These are phyloP conservation scores for Crypturellus undulatus DNA, from an alignment of 2,113 vertebrate species.

Conservation along the genomic window DNA sequence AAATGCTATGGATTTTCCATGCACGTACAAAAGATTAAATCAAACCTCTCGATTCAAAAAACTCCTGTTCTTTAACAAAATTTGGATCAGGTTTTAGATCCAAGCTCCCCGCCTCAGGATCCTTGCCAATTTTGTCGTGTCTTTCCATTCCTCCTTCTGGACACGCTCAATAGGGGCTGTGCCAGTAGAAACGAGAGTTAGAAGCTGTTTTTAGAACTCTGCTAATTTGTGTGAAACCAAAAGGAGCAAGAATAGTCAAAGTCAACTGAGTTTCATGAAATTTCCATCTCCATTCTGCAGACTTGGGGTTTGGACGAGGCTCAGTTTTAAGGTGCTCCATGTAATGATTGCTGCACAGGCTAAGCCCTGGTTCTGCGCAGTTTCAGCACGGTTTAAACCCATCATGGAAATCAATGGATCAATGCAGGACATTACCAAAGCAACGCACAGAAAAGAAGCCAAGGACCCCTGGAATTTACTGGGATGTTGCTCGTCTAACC, in stretches of 20 bases:
- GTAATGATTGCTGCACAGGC: accelerated
- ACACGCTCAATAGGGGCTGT: neutral
- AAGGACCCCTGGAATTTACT: neutral
- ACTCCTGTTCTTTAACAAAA: slow-evolving; percentile 9
- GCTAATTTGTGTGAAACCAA: slow-evolving; percentile 28
- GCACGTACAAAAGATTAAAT: neutral
- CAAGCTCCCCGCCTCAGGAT: neutral
- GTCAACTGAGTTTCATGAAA: neutral
- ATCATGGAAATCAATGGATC: neutral
- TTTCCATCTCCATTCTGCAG: slow-evolving; percentile 53
- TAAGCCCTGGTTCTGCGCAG: neutral
- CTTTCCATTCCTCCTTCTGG: slow-evolving; percentile 66
- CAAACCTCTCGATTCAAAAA: neutral
- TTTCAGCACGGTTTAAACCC: neutral
- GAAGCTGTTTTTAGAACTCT: slow-evolving; percentile 52
- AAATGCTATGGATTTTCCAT: neutral
- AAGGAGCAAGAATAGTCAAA: neutral
- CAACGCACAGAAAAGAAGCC: neutral
- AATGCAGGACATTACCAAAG: neutral
- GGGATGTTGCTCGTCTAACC: neutral
- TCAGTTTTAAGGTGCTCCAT: slow-evolving; percentile 41
- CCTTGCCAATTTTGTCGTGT: neutral
- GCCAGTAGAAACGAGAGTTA: slow-evolving; percentile 44
- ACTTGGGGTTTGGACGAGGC: slow-evolving; percentile 4
- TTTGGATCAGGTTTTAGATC: neutral